Evolutionary conservation across 2,797 vertebrate genomes (phyloP), one percentile per base, ranked within the genome.

Genomic region (Scomberomorus guttatus): DNA sequence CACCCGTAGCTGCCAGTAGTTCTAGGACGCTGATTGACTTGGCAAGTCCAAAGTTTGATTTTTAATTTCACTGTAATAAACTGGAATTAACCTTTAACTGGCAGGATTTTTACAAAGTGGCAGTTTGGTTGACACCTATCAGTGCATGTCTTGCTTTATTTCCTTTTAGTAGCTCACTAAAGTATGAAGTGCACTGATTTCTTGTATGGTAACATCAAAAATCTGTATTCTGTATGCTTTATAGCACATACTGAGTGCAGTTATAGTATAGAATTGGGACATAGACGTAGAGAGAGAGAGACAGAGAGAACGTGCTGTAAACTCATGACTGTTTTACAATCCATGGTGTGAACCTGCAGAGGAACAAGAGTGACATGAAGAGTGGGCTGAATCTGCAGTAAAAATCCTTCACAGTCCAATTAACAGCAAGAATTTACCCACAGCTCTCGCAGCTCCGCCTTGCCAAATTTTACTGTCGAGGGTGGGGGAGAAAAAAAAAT

Each of bases 401-500:
- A 75, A 86, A 82, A 88, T 79, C 65, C 73, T 87, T 92, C 83
- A 83, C 90, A 88, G 82, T 82, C 79, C 88, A 94, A 93, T 91
- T 90, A 92, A 80, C 82, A 86, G 83, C 55, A 57, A 76, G 67
- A 82, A 72, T 84, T 74, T 80, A 67, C 82, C 66, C 70, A 58
- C 84, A 85, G 84, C 77, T 75, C 74, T 70, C n/a, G 29, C 63
- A 72, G 69, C 67, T 50, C 71, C 22, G 57, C 84, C 72, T 75
- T 22, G 5, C 79, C 85, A 84, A 81, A 79, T 79, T 67, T 86
- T 82, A 72, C 77, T 72, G 76, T 78, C 37, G 11, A 54, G 39
- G 57, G 39, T 25, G 52, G 66, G 20, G 29, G 37, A 22, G 17
- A 65, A 6, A 3, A 14, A 42, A 18, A 52, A 14, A 44, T 64